Base-by-base conservation (phyloP, 2,113 vertebrate species). In the Perognathus longimembris region DNA sequence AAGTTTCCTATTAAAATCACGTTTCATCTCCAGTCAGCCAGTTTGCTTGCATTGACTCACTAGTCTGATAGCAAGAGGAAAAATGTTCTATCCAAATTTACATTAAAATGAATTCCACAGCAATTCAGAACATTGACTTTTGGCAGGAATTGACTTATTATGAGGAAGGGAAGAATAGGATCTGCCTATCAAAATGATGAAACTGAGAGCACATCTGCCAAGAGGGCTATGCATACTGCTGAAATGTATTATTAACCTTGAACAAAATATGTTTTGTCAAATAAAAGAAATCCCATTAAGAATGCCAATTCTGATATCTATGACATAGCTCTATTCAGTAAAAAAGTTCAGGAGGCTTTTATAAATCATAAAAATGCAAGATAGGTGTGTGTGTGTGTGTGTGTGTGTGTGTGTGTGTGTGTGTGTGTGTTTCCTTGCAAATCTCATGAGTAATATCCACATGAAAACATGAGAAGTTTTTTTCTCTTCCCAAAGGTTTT, bases 31-130 rank as follows among this genome's bases (percentile, higher is more conserved):
- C n/a, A 87, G 30, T 0, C 36, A 95, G 59, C 12, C 40, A 89
- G 57, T 80, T 95, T 94, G 82, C 75, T 82, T 96, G 45, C 40
- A 84, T 77, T 90, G 66, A 92, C 54, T 80, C 54, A 22, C n/a
- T 96, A 74, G 69, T 74, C 40, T 92, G 85, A 54, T 40, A 92
- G 73, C 30, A 85, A 78, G 69, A 96, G 80, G 74, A 21, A 40
- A 88, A 42, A 8, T 5, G 17, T 90, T 95, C 67, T 87, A 67
- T 73, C 50, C 83, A 90, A 94, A 96, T 97, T 96, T 97, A 93
- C 95, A 97, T 97, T 94, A 95, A 95, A 97, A 95, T 95, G 71
- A 94, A 92, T 82, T 95, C 97, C 90, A 96, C 96, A 93, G 32
- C 12, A 92, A 92, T 95, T 94, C 38, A 89, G 78, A 95, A 88